These are phyloP conservation scores for Spinibarbus caldwelli DNA, from an alignment of 2,797 vertebrate genomes.

Conservation along the genomic window DNA sequence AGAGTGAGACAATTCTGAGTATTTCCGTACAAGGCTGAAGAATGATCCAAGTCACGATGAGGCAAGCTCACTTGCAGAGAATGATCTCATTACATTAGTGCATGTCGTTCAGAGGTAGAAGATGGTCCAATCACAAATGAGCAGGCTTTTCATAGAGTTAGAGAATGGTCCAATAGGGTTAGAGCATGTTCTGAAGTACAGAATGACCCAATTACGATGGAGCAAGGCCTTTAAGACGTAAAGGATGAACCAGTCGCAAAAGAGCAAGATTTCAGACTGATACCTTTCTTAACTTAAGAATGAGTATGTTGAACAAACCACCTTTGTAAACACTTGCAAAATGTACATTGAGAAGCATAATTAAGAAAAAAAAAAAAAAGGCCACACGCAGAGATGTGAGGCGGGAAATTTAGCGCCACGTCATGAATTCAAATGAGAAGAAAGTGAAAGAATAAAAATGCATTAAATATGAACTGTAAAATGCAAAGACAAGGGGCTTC, in stretches of 20 bases:
- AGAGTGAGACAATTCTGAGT: constrained; percentile 41
- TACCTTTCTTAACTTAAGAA: constrained; percentile 65
- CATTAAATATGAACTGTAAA: constrained; percentile 54
- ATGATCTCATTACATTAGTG: constrained; percentile 73
- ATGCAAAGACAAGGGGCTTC: constrained; percentile 59
- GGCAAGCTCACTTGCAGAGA: constrained; percentile 59
- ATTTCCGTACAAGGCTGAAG: constrained; percentile 64
- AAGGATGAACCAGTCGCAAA: constrained; percentile 67
- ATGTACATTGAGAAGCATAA: constrained; percentile 68
- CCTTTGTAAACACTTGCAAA: constrained; percentile 85
- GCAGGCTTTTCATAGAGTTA: constrained; percentile 54
- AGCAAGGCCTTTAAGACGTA: constrained; percentile 59
- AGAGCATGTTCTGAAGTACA: constrained; percentile 58
- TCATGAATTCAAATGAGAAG: constrained; percentile 59
- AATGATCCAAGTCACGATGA: constrained; percentile 67
- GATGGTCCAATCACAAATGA: constrained; percentile 68
- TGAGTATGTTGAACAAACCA: constrained; percentile 74
- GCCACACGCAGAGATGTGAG: constrained; percentile 65
- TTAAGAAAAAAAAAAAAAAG: constrained; percentile 17
- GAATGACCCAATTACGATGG: constrained; percentile 73
- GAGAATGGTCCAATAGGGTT: constrained; percentile 55
- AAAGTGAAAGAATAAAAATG: constrained; percentile 47
- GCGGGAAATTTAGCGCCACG: constrained; percentile 45
- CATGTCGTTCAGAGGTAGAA: constrained; percentile 59
- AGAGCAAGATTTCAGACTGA: constrained; percentile 64